A percentile compares a stretch with the other conserved stretches of the same genome.
Conservation (phyloP, 2,888 invertebrate species). For the Candidula unifasciata region DNA sequence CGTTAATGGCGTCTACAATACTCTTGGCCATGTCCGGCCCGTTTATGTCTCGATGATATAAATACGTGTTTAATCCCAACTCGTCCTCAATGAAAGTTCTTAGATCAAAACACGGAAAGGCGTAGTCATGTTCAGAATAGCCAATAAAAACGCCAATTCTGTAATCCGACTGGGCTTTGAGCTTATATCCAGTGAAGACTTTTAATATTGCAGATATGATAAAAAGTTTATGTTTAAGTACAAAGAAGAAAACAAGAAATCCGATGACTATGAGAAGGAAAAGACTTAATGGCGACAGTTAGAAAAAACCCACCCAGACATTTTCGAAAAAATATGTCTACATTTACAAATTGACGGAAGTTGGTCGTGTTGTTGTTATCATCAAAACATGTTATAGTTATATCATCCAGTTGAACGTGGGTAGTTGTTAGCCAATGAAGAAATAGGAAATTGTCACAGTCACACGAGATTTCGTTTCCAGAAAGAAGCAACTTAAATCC, state of each 20-base stretch:
- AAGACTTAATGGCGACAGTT: background rate
- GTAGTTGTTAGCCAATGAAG: background rate
- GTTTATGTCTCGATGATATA: background rate
- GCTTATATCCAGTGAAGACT: slow-evolving; percentile 10
- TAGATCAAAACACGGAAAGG: slow-evolving; percentile 29
- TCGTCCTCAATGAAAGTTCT: slow-evolving; percentile 14
- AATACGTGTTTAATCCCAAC: background rate
- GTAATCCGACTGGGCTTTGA: slow-evolving; percentile 8
- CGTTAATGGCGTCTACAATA: slow-evolving; percentile 33
- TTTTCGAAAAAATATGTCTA: slow-evolving; percentile 17
- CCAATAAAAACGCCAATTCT: slow-evolving; percentile 23
- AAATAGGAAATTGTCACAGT: background rate
- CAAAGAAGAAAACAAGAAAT: background rate
- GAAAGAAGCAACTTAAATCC: background rate
- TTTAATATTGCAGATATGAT: background rate
- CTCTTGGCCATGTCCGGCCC: background rate
- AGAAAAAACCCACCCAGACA: slow-evolving; percentile 13
- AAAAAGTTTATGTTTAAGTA: background rate
- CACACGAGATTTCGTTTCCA: slow-evolving; percentile 15
- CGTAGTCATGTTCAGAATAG: slow-evolving; percentile 22
- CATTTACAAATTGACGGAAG: background rate
- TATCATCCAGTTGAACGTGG: background rate
- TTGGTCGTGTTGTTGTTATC: background rate
- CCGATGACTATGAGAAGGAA: background rate
- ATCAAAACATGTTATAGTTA: background rate